phyloP scores from a whole-genome alignment of 2,113 vertebrate genomes.

The Illadopsis cleaveri region DNA sequence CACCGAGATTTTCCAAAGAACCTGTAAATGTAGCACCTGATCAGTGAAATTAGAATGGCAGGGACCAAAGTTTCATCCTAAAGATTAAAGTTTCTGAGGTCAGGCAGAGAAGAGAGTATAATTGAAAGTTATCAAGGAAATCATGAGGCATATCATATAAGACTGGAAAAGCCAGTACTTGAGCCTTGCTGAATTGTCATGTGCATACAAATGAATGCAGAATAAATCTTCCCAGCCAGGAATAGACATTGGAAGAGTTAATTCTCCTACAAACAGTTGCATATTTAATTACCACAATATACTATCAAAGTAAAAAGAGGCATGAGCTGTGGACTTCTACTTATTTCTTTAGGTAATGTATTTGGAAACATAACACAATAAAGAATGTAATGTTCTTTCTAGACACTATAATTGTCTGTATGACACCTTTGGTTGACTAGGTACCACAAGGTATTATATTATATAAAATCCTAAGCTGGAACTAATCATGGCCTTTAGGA shows the following conservation, averaged over 20 bases:
- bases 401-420: neutral
- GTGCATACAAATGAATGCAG: slow-evolving; percentile 43
- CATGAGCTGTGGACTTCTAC: neutral
- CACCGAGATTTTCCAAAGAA: neutral
- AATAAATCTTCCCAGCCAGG: neutral
- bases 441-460: neutral
- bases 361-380: neutral
- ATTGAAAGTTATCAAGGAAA: slow-evolving; percentile 41
- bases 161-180: slow-evolving; percentile 2
- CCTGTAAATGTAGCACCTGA: neutral
- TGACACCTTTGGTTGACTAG: neutral
- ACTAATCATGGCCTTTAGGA: slow-evolving; percentile 25
- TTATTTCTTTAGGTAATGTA: neutral
- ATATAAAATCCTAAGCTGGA: neutral
- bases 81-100: slow-evolving; percentile 41
- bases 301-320: neutral
- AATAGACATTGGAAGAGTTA: neutral
- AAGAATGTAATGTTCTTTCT: neutral
- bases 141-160: slow-evolving; percentile 45
- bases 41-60: neutral
- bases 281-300: neutral
- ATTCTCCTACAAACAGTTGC: neutral
- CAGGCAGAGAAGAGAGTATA: neutral
- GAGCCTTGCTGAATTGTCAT: neutral
- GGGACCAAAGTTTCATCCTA: neutral